Conservation (phyloP, 1,140 invertebrate genomes). For the Belonocnema kinseyi region DNA sequence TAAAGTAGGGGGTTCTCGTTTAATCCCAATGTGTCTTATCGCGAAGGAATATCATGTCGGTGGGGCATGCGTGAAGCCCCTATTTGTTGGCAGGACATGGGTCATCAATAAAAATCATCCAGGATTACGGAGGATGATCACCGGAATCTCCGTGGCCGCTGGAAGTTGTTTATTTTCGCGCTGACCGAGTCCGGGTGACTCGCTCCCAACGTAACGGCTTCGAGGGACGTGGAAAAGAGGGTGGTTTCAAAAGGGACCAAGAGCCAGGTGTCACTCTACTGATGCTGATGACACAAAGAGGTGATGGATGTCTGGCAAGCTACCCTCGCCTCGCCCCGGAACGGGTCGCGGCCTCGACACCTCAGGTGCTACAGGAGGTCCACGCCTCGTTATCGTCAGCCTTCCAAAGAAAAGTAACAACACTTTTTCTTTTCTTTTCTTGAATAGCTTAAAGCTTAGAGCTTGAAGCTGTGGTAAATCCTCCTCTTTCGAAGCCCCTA, state of each 20-base stretch:
- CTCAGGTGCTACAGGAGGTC: conserved; percentile 60
- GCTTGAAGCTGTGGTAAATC: conserved; percentile 8
- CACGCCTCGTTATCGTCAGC: conserved; percentile 58
- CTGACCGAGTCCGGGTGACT: conserved; percentile 37
- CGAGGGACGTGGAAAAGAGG: conserved; percentile 38
- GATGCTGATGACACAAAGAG: conserved; percentile 50
- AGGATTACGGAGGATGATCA: conserved; percentile 39
- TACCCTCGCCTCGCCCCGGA: conserved; percentile 48
- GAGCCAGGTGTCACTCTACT: conserved; percentile 58
- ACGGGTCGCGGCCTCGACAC: conserved; percentile 48
- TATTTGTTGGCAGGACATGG: neutral
- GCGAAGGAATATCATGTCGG: no score
- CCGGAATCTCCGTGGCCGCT: conserved; percentile 47
- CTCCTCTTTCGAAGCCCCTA: neutral
- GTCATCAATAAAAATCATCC: conserved; percentile 57
- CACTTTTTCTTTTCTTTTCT: conserved; percentile 21
- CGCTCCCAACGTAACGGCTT: conserved; percentile 26
- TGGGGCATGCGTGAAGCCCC: no score
- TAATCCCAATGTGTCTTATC: no score
- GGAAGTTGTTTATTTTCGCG: conserved; percentile 54
- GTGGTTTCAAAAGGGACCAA: conserved; percentile 54
- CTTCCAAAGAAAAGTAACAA: conserved; percentile 41
- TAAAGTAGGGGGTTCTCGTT: no score
- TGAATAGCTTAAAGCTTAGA: conserved; percentile 12
- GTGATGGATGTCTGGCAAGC: conserved; percentile 58